Evolutionary conservation across 92 coral and sea anemone species (phyloP).

Genomic region (Pocillopora meandrina): DNA sequence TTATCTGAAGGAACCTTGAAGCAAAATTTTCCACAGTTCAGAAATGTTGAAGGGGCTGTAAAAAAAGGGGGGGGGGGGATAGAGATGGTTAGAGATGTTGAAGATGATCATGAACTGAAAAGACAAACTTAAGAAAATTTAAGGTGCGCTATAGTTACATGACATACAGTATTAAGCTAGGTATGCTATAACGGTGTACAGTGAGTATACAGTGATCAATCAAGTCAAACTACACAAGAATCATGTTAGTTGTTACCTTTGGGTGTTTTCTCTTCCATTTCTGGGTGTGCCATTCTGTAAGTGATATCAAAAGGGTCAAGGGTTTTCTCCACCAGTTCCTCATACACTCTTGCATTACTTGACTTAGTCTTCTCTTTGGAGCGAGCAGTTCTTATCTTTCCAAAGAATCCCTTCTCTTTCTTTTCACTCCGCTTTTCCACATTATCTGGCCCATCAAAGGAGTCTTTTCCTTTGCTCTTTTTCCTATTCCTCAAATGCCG

Average conservation of each 20-base stretch:
- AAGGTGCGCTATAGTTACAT: too few relatives aligned
- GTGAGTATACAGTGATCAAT: too few relatives aligned
- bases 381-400: conserved; percentile 10
- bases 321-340: conserved; percentile 55
- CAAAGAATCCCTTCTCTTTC: conserved; percentile 50
- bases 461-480: conserved; percentile 23
- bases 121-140: too few relatives aligned
- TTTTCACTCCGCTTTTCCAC: conserved; percentile 9
- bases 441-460: conserved; percentile 21
- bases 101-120: too few relatives aligned
- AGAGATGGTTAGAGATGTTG: too few relatives aligned
- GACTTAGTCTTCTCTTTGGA: conserved; percentile 32
- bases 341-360: conserved; percentile 61
- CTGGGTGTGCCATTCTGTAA: conserved; percentile 60
- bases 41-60: too few relatives aligned
- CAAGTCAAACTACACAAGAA: too few relatives aligned
- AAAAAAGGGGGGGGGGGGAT: too few relatives aligned
- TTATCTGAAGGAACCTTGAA: too few relatives aligned
- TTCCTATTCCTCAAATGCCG: conserved; percentile 20
- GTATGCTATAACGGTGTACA: too few relatives aligned
- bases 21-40: too few relatives aligned
- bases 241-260: conserved; percentile 63
- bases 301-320: conserved; percentile 57
- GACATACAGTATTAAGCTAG: too few relatives aligned
- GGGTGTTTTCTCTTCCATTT: conserved; percentile 81